These are phyloP conservation scores for Abscondita cerata DNA, from an alignment of 2,888 invertebrate genomes.

Conservation along the genomic window DNA sequence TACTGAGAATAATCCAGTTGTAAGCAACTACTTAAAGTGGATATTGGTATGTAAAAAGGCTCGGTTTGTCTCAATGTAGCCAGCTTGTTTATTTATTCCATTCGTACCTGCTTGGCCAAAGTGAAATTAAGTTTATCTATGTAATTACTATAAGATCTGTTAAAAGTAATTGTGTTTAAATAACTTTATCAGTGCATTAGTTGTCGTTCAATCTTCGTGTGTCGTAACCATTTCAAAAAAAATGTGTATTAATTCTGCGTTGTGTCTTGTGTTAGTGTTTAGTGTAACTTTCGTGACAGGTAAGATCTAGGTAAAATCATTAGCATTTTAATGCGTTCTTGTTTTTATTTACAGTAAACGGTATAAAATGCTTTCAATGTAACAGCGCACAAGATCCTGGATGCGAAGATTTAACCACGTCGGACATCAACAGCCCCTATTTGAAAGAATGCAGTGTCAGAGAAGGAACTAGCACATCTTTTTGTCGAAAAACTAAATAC, in stretches of 20 bases:
- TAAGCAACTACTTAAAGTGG: background rate
- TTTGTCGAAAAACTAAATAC: slow-evolving; percentile 74
- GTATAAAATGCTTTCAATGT: slow-evolving; percentile 76
- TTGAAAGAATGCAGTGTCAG: slow-evolving; percentile 56
- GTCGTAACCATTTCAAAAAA: no score
- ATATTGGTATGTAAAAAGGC: background rate
- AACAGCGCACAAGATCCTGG: slow-evolving; percentile 73
- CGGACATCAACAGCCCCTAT: slow-evolving; percentile 62
- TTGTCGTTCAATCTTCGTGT: no score
- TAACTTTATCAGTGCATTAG: no score
- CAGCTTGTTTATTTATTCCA: background rate
- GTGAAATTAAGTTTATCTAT: no score
- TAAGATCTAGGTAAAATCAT: background rate
- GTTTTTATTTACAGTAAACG: slow-evolving; percentile 56
- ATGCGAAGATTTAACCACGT: slow-evolving; percentile 67
- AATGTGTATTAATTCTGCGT: no score
- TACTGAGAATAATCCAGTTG: slow-evolving; percentile 19
- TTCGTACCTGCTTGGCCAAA: background rate
- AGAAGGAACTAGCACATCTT: slow-evolving; percentile 58
- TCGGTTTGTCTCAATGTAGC: background rate
- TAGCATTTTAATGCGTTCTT: background rate
- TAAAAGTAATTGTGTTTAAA: no score
- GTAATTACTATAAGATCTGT: no score
- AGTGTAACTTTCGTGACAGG: background rate
- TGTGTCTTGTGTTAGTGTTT: background rate